A percentile compares a stretch with the other conserved stretches of the same genome.
Conservation (phyloP, 2,113 vertebrate species). For the Eulemur rufifrons region DNA sequence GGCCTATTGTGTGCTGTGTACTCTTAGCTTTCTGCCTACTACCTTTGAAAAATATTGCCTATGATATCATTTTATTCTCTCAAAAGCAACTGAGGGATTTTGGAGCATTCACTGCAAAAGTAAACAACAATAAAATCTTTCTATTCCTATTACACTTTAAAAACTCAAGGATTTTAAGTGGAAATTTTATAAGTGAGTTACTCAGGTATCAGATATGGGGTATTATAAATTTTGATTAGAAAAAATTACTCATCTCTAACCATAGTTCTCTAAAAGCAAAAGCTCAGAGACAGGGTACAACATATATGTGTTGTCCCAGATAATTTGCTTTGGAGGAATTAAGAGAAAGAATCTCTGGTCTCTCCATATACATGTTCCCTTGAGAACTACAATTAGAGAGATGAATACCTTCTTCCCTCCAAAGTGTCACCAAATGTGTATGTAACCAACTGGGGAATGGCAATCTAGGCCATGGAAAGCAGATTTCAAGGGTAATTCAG, state of each 20-base stretch:
- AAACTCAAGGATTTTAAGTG: conserved; percentile 49
- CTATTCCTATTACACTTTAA: conserved; percentile 28
- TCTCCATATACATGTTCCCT: background rate
- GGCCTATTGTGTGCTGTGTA: background rate
- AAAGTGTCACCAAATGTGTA: background rate
- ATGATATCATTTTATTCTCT: conserved; percentile 39
- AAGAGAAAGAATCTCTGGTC: background rate
- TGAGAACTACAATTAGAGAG: background rate
- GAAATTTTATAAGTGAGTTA: conserved; percentile 38
- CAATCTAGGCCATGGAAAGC: background rate
- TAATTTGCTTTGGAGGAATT: conserved; percentile 13
- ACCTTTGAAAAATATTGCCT: conserved; percentile 31
- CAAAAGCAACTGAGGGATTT: conserved; percentile 44
- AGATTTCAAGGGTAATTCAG: background rate
- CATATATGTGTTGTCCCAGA: background rate
- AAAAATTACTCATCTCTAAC: conserved; percentile 29
- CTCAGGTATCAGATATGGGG: conserved; percentile 5
- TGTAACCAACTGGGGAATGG: background rate
- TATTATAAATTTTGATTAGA: conserved; percentile 39
- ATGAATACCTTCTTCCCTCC: background rate
- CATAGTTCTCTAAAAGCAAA: conserved; percentile 31
- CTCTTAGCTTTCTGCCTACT: background rate
- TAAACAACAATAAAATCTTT: conserved; percentile 52
- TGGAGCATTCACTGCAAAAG: conserved; percentile 15
- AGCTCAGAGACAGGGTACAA: background rate